Evolutionary conservation across 2,888 invertebrate species (phyloP).

Genomic region (Xylota sylvarum): DNA sequence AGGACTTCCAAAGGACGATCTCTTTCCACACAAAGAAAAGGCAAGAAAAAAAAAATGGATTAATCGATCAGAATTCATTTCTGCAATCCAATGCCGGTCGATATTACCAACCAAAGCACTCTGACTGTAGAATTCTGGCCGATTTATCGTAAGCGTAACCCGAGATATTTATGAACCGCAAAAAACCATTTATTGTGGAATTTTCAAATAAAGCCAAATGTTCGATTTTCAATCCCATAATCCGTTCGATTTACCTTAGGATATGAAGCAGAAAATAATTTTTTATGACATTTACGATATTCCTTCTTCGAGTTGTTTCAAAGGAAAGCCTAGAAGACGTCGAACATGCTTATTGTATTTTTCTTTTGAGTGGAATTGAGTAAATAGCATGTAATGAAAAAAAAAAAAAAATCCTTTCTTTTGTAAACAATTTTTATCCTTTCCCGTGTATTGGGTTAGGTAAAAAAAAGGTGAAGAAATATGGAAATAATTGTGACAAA

Average conservation of each 20-base stretch:
- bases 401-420: conserved; percentile 9
- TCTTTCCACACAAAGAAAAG: background rate
- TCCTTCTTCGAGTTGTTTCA: background rate
- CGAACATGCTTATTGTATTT: background rate
- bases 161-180: conserved; percentile 10
- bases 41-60: background rate
- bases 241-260: conserved; percentile 21
- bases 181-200: conserved; percentile 29
- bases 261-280: conserved; percentile 18
- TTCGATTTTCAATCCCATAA: conserved; percentile 10
- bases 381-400: conserved; percentile 10
- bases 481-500: conserved; percentile 21
- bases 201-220: conserved; percentile 21
- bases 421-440: conserved; percentile 1
- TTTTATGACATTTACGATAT: conserved; percentile 7
- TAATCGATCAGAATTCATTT: conserved; percentile 24
- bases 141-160: background rate
- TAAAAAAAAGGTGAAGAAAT: background rate
- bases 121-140: background rate
- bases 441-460: background rate
- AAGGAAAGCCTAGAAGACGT: background rate
- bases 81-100: conserved; percentile 4
- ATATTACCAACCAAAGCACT: background rate
- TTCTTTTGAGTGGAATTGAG: background rate
- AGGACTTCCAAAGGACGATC: background rate